Base-by-base conservation (phyloP, 1,140 invertebrate species). In the Papilio helenus region DNA sequence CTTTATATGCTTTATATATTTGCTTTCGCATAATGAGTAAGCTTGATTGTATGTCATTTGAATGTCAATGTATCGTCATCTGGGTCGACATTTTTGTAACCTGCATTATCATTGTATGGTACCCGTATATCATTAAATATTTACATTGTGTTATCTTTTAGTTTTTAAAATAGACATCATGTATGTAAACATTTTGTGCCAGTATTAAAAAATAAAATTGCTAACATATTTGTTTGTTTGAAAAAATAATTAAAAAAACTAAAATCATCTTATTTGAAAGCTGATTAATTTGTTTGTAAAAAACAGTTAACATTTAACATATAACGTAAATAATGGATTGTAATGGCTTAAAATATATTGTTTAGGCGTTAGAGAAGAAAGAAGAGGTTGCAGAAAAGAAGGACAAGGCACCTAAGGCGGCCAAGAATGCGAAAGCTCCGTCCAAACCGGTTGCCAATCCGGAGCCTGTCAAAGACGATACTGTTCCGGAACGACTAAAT, bases 301-400 rank as follows among this genome's bases (percentile, higher is more conserved):
- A 29, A 29, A 34, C 12, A 65, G 3, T 61, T 61, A 29, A 65
- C 2, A 20, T 39, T 71, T 10, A 34, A n/a, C 16, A 42, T 4
- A 3, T 18, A 5, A 2, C 2, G 20, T 10, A 20, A 72, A 16
- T 73, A 68, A 58, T 29, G 14, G 49, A n/a, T 55, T 1, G 12
- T 65, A 78, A 39, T 49, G 10, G 55, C 2, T 14, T 79, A 65
- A 72, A 72, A 76, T 76, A 26, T 61, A 8, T 29, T 68, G 23
- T 46, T n/a, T 82, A 90, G 90, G 81, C 80, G 14, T 10, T 80
- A 18, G 90, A 90, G 65, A 90, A 90, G 81, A 89, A 90, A 76
- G 89, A 93, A 83, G 93, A 94, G 79, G 77, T 84, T 8, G 76
- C 83, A 2, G 91, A 92, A 76, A 92, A 93, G 81, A 94, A 94